Evolutionary conservation across 2,888 invertebrate genomes (phyloP).

Genomic region (Xylota sylvarum): DNA sequence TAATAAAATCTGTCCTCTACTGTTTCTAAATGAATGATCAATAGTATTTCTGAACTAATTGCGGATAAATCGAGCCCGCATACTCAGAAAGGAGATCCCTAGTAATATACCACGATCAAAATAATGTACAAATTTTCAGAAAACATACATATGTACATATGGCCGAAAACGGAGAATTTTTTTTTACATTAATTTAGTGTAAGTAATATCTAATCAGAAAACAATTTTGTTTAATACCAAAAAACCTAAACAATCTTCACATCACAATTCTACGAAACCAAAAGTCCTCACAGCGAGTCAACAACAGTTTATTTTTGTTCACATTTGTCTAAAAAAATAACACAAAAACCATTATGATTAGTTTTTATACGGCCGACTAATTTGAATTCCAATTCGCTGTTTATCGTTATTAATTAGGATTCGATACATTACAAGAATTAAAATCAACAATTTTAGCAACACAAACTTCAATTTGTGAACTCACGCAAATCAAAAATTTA

Average conservation of each 20-base stretch:
- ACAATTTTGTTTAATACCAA: no score
- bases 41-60: no score
- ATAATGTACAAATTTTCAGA: no score
- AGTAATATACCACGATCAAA: no score
- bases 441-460: conserved; percentile 11
- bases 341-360: conserved; percentile 2
- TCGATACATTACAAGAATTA: conserved; percentile 28
- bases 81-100: no score
- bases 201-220: not conserved
- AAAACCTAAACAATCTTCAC: not conserved
- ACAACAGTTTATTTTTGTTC: not conserved
- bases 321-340: conserved; percentile 18
- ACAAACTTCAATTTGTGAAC: conserved; percentile 21
- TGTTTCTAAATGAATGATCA: no score
- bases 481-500: conserved; percentile 46
- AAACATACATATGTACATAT: no score
- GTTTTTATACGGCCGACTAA: conserved; percentile 7
- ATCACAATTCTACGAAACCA: not conserved
- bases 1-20: no score
- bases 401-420: conserved; percentile 34
- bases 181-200: no score
- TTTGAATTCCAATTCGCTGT: not conserved
- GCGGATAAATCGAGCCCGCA: no score
- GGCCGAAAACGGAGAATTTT: no score
- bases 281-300: not conserved